Percentiles rank a stretch among this genome's conserved stretches.
Evolutionary conservation across 2,113 vertebrate species (phyloP).

Genomic region (Mustela lutreola): DNA sequence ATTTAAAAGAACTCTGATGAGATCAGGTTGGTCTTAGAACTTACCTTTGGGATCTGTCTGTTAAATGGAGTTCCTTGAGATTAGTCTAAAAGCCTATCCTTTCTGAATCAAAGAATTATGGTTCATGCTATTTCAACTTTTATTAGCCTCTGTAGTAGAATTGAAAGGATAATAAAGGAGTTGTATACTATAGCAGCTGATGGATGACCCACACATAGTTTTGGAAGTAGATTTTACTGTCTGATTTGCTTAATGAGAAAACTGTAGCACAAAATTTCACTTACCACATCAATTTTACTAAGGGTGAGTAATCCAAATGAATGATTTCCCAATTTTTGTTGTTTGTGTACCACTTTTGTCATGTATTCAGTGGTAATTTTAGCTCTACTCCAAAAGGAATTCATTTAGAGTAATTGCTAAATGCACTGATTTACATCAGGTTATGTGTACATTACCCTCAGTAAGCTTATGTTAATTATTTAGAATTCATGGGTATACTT

Average conservation of each 20-base stretch:
- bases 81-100: background rate
- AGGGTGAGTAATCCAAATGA: background rate
- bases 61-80: background rate
- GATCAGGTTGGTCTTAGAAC: background rate
- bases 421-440: background rate
- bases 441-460: background rate
- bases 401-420: background rate
- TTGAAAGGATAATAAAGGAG: conserved; percentile 6
- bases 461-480: background rate
- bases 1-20: background rate
- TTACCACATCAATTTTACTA: background rate
- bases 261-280: background rate
- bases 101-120: background rate
- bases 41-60: background rate
- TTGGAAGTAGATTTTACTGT: conserved; percentile 16
- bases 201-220: background rate
- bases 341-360: background rate
- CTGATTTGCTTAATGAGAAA: conserved; percentile 30
- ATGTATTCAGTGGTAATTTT: background rate
- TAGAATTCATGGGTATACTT: background rate
- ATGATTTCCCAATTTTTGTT: background rate
- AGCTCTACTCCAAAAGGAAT: background rate
- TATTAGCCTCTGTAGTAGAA: background rate
- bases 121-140: conserved; percentile 36
- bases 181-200: background rate